Percentiles rank a stretch among this genome's conserved stretches.
Conservation (phyloP, 2,888 invertebrate species). For the Nomada ferruginata region DNA sequence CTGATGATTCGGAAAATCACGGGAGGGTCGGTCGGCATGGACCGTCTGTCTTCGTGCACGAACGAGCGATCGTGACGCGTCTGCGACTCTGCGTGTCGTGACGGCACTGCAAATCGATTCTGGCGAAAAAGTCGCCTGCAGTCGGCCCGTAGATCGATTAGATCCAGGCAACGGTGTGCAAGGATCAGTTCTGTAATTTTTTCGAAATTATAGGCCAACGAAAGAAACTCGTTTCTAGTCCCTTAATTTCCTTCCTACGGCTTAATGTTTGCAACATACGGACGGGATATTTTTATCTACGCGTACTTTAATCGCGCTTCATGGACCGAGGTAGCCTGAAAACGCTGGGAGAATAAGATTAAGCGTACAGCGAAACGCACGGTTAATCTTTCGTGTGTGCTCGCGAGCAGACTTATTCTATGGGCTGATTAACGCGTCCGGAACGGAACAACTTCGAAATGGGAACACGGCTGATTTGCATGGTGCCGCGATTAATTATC, state of each 20-base stretch:
- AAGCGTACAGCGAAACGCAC: conserved; percentile 26
- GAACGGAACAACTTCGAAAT: conserved; percentile 28
- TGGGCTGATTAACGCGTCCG: conserved; percentile 44
- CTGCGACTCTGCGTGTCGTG: conserved; percentile 49
- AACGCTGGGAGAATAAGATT: conserved; percentile 41
- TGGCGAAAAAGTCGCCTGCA: conserved; percentile 44
- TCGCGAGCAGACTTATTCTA: conserved; percentile 23
- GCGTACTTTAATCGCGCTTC: conserved; percentile 17
- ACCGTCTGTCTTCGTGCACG: conserved; percentile 60
- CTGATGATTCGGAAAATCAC: conserved; percentile 76
- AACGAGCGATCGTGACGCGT: conserved; percentile 55
- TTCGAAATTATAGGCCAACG: background rate
- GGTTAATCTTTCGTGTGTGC: conserved; percentile 36
- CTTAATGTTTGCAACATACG: background rate
- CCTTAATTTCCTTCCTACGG: background rate
- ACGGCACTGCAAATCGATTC: conserved; percentile 49
- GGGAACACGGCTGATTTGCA: conserved; percentile 20
- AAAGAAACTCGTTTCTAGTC: background rate
- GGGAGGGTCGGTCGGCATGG: conserved; percentile 53
- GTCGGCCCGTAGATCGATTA: conserved; percentile 41
- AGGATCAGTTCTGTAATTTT: background rate
- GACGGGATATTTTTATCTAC: conserved; percentile 18
- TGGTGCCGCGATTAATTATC: conserved; percentile 50
- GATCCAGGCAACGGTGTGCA: conserved; percentile 25
- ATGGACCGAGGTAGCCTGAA: background rate